These are phyloP conservation scores for Fistularia commersonii DNA, from an alignment of 2,797 vertebrate species.

Conservation along the genomic window DNA sequence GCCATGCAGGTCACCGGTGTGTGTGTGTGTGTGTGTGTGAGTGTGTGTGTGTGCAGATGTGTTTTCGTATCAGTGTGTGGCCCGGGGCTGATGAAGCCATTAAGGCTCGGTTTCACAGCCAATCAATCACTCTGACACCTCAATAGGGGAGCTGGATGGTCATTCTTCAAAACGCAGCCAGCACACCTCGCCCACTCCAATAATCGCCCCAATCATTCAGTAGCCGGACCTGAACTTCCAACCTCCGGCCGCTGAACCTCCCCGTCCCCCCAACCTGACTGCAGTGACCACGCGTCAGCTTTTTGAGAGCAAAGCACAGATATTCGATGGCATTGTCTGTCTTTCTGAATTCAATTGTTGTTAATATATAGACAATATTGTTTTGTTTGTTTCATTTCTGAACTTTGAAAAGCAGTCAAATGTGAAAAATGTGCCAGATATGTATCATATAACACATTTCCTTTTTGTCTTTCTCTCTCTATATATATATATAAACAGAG, in stretches of 20 bases:
- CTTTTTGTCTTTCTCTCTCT: no score
- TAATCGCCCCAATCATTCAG: constrained; percentile 73
- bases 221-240: constrained; percentile 43
- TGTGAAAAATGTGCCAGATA: no score
- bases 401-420: no score
- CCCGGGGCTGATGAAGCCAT: constrained; percentile 79
- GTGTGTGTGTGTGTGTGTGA: neutral
- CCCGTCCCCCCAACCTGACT: neutral
- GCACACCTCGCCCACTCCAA: constrained; percentile 58
- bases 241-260: constrained; percentile 20
- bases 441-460: no score
- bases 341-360: no score
- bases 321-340: neutral
- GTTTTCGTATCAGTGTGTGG: constrained; percentile 12
- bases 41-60: neutral
- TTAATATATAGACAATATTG: no score
- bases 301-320: neutral
- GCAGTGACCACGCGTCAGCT: neutral
- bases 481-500: no score
- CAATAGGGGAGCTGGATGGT: constrained; percentile 64
- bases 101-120: constrained; percentile 62
- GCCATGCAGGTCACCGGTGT: constrained; percentile 17
- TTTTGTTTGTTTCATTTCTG: neutral
- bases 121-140: constrained; percentile 79
- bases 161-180: constrained; percentile 69